phyloP scores from a whole-genome alignment of 1,140 invertebrate species.

The Papilio machaon region DNA sequence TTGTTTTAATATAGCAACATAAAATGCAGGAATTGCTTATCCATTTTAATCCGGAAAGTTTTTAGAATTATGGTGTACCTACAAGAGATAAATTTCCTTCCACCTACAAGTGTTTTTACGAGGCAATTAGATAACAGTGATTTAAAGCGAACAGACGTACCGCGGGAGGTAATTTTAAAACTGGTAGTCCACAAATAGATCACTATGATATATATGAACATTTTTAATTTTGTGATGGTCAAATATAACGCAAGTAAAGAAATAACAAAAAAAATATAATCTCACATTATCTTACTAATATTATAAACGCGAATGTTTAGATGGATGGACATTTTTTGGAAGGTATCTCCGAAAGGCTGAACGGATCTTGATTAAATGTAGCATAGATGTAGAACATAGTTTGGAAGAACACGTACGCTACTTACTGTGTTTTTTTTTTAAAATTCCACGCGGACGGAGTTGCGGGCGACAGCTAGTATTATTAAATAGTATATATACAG shows the following conservation, averaged over 20 bases:
- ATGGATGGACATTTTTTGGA: no score
- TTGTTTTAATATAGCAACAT: no score
- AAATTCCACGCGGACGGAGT: no score
- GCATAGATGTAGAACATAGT: no score
- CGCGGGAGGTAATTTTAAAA: conserved; percentile 7
- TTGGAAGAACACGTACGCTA: no score
- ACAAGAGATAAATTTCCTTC: conserved; percentile 23
- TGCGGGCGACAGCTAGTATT: no score
- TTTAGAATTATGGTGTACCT: background rate
- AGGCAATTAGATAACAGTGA: conserved; percentile 35
- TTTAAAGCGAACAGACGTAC: conserved; percentile 15
- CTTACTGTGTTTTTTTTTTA: no score
- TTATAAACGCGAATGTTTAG: no score
- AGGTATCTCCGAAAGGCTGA: no score
- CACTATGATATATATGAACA: background rate
- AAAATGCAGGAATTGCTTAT: background rate
- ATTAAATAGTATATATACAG: no score
- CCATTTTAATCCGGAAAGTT: background rate
- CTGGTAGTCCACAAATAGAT: conserved; percentile 7
- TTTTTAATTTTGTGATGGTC: background rate
- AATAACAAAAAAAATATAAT: background rate
- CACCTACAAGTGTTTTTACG: conserved; percentile 30
- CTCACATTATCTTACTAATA: background rate
- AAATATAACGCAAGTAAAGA: background rate
- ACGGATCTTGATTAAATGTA: no score